Percentiles rank a stretch among this genome's conserved stretches.
These are phyloP conservation scores for Belgica antarctica DNA, from an alignment of 2,888 invertebrate species.

Conservation along the genomic window DNA sequence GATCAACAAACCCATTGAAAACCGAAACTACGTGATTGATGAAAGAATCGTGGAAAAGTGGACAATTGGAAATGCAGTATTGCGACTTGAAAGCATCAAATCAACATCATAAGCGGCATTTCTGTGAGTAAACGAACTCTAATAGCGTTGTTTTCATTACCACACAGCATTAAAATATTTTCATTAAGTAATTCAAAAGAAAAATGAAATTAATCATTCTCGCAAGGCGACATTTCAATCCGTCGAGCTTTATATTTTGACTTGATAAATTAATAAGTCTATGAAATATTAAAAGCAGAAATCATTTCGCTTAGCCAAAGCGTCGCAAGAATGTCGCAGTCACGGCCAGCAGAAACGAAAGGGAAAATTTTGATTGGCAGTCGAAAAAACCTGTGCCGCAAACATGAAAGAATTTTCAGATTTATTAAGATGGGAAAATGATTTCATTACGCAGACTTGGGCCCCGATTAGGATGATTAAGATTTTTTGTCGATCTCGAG, in stretches of 20 bases:
- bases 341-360: not conserved
- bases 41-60: not conserved
- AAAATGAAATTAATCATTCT: conserved; percentile 3
- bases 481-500: not conserved
- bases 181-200: not conserved
- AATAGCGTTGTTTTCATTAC: not conserved
- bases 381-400: not conserved
- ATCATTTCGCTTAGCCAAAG: not conserved
- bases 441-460: not conserved
- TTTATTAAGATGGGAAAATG: not conserved
- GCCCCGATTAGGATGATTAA: not conserved
- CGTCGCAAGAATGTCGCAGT: not conserved
- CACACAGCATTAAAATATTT: not conserved
- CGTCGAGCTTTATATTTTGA: not conserved
- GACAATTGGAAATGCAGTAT: too few relatives aligned
- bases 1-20: not conserved
- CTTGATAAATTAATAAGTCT: not conserved
- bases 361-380: conserved; percentile 30
- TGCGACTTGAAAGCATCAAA: too few relatives aligned
- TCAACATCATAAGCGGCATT: too few relatives aligned
- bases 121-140: not conserved
- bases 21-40: not conserved
- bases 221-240: not conserved
- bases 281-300: not conserved
- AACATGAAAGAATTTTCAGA: not conserved